phyloP scores from a whole-genome alignment of 2,797 vertebrate species.

The Alauda arvensis region DNA sequence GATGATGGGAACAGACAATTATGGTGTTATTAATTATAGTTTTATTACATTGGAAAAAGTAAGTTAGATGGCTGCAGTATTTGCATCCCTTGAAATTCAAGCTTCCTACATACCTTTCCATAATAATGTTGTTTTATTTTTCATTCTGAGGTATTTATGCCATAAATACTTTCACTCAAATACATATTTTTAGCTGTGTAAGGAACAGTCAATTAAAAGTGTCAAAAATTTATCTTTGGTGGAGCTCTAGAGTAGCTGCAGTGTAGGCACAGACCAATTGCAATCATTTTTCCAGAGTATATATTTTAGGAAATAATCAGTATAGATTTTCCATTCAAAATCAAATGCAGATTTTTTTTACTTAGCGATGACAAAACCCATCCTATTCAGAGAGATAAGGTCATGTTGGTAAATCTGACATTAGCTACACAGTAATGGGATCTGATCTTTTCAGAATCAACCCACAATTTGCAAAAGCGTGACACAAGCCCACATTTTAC shows the following conservation, averaged over 20 bases:
- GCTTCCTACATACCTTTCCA: background rate
- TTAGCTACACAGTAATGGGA: background rate
- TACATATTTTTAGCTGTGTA: background rate
- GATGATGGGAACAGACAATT: background rate
- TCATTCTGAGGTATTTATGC: background rate
- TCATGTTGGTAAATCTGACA: slow-evolving; percentile 9
- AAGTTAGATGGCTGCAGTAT: background rate
- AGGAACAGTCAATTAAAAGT: background rate
- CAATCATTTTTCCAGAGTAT: background rate
- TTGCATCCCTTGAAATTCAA: background rate
- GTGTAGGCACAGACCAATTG: background rate
- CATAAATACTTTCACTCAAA: background rate
- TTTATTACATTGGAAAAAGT: background rate
- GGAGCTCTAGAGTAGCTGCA: background rate
- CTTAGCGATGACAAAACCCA: background rate
- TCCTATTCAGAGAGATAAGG: slow-evolving; percentile 7
- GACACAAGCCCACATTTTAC: background rate
- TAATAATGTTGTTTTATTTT: background rate
- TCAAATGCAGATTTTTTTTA: background rate
- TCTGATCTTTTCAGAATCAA: background rate
- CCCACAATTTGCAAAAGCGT: background rate
- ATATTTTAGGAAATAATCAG: background rate
- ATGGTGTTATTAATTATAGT: background rate
- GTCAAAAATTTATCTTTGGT: background rate
- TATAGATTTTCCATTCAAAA: slow-evolving; percentile 15